Conservation (phyloP, 2,797 vertebrate genomes). For the Microchirus variegatus region DNA sequence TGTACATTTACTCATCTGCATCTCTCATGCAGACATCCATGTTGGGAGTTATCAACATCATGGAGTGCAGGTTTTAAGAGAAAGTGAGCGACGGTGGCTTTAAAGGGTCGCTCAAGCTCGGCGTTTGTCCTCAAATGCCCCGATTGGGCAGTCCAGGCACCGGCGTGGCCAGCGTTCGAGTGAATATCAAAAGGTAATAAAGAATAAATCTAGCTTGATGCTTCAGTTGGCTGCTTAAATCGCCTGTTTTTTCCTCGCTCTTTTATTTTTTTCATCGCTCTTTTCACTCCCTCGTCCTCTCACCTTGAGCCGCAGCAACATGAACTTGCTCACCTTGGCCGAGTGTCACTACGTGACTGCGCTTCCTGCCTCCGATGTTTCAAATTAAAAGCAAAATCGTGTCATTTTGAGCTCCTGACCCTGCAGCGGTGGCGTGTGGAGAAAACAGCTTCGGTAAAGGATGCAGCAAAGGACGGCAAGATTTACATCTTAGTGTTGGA, state of each 20-base stretch:
- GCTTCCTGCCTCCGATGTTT: background rate
- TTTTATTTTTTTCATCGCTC: background rate
- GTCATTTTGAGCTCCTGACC: background rate
- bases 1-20: constrained; percentile 8
- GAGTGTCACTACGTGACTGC: background rate
- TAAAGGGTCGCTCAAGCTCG: no score
- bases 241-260: background rate
- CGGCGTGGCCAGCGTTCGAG: background rate
- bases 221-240: background rate
- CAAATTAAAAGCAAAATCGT: background rate
- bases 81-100: no score
- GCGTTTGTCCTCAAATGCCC: no score
- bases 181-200: background rate
- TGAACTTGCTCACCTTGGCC: background rate
- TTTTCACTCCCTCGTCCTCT: background rate
- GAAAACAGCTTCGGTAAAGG: no score
- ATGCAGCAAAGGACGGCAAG: no score
- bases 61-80: no score
- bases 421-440: no score
- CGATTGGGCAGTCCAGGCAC: background rate
- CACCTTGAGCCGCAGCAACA: background rate
- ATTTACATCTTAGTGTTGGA: no score
- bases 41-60: no score
- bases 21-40: background rate
- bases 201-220: background rate